Base-by-base conservation (phyloP, 2,797 vertebrate species). In the Gobio occitaniae region DNA sequence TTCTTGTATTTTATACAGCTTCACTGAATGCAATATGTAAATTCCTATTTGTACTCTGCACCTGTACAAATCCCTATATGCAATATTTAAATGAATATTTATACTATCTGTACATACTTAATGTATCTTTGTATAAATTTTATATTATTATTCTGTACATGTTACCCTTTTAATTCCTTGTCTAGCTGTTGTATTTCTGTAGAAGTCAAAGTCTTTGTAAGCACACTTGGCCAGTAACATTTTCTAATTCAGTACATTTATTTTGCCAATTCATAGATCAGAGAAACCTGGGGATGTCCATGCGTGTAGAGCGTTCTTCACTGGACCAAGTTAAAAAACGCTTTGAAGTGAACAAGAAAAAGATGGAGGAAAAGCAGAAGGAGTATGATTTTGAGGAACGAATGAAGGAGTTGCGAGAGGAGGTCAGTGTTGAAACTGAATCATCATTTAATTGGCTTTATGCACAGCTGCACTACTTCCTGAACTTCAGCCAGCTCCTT, bases 301-400 rank as follows among this genome's bases (percentile, higher is more conserved):
- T 99, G 98, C 94, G 97, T 15, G 98, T 99, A 41, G 98, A 99
- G 88, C 97, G 97, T 6, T 99, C 98, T 4, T 99, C 97, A 0
- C 91, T 99, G 89, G 98, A 99, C 91, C 98, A 99, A 92, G 98
- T 99, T 88, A 99, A 99, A 92, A 99, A 98, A 84, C 96, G 98
- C 16, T 99, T 99, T 75, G 98, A 99, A 89, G 94, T 96, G 63
- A 99, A 99, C 93, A 99, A 98, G 93, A 99, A 99, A 92, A 99
- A 99, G 88, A 93, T 99, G 96, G 98, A 99, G 93, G 98, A 99
- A 93, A 99, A 99, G 82, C 97, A 99, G 93, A 99, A 99, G 88
- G 98, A 99, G 90, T 99, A 99, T 71, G 97, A 99, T 94, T 99
- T 99, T 83, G 97, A 99, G 90, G 98, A 99, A 93, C 95, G 98